Evolutionary conservation across 2,888 invertebrate species (phyloP), one percentile per base, ranked within the genome.

Genomic region (Patella pellucida): DNA sequence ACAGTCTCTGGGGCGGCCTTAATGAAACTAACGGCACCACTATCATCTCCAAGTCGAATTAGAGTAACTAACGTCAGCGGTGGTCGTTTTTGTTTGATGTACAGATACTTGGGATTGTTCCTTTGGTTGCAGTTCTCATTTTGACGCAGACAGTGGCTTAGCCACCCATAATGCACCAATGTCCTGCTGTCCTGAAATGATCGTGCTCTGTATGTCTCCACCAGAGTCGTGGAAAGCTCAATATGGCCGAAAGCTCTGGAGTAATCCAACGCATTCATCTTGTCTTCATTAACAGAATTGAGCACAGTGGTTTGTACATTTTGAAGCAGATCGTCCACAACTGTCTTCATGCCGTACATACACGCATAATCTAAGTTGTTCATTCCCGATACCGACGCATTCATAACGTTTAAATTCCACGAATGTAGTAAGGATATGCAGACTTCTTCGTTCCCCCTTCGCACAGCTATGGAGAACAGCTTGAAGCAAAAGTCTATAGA

Each of bases 331-430:
- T 23, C 51, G 31, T 71, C 54, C 3, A 75, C 73, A 14, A 82
- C 51, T 9, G 71, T 62, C 23, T 54, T 51, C 71, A 79, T 74
- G 41, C 78, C 77, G 73, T 75, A 73, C 54, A 78, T 74, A 31
- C 77, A 78, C 52, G 77, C 79, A 52, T 77, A 79, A 72, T 82
- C 81, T 52, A 81, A 68, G 11, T 75, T 71, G 52, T 74, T 78
- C 68, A 68, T 76, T 3, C 78, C 78, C 52, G 67, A 19, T 0
- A 73, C 72, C 52, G 77, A 77, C 11, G 62, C 52, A 12, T 69
- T 67, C 0, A 50, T 56, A 19, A 75, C 67, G 51, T 79, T 78
- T 16, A 77, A 71, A 15, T 77, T 68, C 54, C 52, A 71, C 3
- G 54, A 52, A 15, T 19, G 41, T 41, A 41, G 41, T 41, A 41